These are phyloP conservation scores for Morbakka virulenta DNA, from an alignment of 30 jellyfish, hydroid and myxozoan species.

Conservation along the genomic window DNA sequence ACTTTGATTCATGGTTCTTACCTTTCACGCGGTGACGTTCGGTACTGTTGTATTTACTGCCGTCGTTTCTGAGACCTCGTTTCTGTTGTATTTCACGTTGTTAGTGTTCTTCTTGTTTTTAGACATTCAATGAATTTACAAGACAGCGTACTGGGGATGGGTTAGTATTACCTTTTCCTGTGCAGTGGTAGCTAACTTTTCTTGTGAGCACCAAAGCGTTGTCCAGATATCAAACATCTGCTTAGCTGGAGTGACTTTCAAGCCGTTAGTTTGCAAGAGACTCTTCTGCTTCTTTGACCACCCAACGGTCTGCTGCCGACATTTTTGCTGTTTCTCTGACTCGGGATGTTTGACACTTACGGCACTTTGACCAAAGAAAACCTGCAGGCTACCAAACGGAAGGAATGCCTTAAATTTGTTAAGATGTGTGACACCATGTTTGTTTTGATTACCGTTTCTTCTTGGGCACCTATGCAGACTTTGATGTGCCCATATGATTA, in stretches of 20 bases:
- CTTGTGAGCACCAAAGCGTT: constrained; percentile 1
- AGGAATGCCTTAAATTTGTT: not conserved
- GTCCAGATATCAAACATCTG: constrained; percentile 4
- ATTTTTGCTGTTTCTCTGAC: not conserved
- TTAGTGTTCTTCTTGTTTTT: no score
- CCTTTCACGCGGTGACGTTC: constrained; percentile 14
- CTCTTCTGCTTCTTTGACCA: not conserved
- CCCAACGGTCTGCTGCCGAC: constrained; percentile 13
- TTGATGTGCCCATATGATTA: no score
- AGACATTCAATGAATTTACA: no score
- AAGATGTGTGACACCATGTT: no score
- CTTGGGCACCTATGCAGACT: no score
- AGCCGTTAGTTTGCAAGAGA: no score
- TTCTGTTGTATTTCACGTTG: not conserved
- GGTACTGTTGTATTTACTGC: not conserved
- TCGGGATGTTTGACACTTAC: constrained; percentile 1
- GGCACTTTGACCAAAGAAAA: not conserved
- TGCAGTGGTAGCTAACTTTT: constrained; percentile 1
- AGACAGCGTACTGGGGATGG: constrained; percentile 7
- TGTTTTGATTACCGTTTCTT: no score
- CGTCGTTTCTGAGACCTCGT: not conserved
- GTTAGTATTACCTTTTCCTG: constrained; percentile 9
- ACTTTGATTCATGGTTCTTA: not conserved
- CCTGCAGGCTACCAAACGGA: constrained; percentile 2
- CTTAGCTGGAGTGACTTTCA: constrained; percentile 8